These are phyloP conservation scores for Rhabdomys dilectus DNA, from an alignment of 2,113 vertebrate species.

Conservation along the genomic window DNA sequence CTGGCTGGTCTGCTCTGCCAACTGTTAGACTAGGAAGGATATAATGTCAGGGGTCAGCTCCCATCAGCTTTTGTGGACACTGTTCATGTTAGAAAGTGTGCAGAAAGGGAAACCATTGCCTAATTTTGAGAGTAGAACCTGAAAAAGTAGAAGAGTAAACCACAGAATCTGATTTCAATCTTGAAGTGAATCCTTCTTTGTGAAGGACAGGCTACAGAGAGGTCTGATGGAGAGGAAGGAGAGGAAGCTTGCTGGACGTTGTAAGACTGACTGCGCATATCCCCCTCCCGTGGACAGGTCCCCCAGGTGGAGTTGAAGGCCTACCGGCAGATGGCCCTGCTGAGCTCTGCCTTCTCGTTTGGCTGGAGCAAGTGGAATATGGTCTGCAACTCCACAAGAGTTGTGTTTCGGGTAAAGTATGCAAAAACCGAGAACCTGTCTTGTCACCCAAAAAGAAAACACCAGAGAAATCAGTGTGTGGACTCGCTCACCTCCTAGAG, in stretches of 20 bases:
- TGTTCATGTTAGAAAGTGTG: not conserved
- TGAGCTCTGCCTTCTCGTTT: conserved; percentile 91
- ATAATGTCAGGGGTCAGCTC: not conserved
- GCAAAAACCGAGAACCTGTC: not conserved
- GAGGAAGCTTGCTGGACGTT: not conserved
- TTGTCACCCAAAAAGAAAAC: not conserved
- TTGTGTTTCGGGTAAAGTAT: conserved; percentile 91
- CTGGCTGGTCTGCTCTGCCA: too few species aligned
- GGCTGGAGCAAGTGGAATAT: conserved; percentile 95
- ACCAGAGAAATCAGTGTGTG: not conserved
- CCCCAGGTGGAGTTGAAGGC: conserved; percentile 87
- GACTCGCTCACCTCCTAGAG: not conserved
- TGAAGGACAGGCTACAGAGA: not conserved
- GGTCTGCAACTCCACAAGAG: conserved; percentile 84
- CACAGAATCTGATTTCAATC: not conserved
- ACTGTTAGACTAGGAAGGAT: not conserved
- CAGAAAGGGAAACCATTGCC: not conserved
- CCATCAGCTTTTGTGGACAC: not conserved
- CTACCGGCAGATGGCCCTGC: conserved; percentile 94
- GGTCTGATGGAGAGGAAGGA: too few species aligned
- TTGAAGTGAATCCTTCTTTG: not conserved
- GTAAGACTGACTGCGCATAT: not conserved
- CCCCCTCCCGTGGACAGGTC: conserved; percentile 80
- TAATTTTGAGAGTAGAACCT: not conserved
- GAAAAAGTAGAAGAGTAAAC: too few species aligned